Percentiles rank a stretch among this genome's conserved stretches.
Conservation (phyloP, 2,113 vertebrate species). For the Alces alces region DNA sequence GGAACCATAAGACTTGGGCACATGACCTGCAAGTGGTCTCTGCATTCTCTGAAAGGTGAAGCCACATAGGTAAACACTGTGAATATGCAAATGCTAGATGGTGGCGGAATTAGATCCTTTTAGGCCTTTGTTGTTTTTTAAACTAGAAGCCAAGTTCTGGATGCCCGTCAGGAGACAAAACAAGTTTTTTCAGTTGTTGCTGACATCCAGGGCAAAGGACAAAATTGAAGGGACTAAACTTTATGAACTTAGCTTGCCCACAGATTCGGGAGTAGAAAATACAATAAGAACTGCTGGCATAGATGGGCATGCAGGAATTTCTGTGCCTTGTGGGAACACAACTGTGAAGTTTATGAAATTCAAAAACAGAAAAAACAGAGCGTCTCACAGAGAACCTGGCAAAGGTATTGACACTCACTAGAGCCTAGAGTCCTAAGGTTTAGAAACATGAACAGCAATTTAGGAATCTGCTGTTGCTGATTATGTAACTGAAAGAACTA, state of each 20-base stretch:
- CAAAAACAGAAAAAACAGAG: not conserved
- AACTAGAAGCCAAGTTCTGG: not conserved
- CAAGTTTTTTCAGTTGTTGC: not conserved
- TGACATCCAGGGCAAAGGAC: not conserved
- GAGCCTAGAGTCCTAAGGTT: not conserved
- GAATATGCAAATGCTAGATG: not conserved
- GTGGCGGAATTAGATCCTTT: not conserved
- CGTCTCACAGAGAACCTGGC: not conserved
- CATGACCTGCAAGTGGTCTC: not conserved
- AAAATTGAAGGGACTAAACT: not conserved
- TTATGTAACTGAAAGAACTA: not conserved
- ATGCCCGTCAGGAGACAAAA: not conserved
- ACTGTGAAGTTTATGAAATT: not conserved
- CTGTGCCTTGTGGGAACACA: not conserved
- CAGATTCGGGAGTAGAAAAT: not conserved
- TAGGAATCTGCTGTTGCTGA: not conserved
- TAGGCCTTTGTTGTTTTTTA: not conserved
- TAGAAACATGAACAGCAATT: not conserved
- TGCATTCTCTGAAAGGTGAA: not conserved
- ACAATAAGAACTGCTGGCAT: not conserved
- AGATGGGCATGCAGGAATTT: not conserved
- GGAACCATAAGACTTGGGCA: not conserved
- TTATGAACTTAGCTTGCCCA: not conserved
- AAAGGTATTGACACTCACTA: not conserved
- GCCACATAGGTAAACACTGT: not conserved